These are phyloP conservation scores for Harpalus rubripes DNA, from an alignment of 2,888 invertebrate genomes.

Conservation along the genomic window DNA sequence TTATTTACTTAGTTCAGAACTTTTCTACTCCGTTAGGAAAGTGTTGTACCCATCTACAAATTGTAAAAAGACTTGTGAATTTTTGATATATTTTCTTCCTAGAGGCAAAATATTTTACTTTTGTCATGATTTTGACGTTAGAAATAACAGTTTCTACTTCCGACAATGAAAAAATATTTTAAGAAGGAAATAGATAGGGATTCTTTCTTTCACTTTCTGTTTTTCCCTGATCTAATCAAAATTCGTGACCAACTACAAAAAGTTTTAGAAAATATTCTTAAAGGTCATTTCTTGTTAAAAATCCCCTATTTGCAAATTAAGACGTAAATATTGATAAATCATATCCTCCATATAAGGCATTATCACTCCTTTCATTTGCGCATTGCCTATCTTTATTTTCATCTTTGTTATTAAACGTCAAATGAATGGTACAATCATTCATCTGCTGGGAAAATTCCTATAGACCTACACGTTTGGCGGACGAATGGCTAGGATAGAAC, in stretches of 20 bases:
- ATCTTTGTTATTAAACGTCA: slow-evolving; percentile 50
- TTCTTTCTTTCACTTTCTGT: neutral
- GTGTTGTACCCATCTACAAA: too few relatives aligned
- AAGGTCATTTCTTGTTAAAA: neutral
- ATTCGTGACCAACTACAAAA: neutral
- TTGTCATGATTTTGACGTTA: too few relatives aligned
- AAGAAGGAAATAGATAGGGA: neutral
- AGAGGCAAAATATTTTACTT: too few relatives aligned
- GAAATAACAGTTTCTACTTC: neutral
- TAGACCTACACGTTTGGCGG: slow-evolving; percentile 11
- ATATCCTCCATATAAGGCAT: slow-evolving; percentile 27
- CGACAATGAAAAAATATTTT: neutral
- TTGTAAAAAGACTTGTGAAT: too few relatives aligned
- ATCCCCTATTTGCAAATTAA: slow-evolving; percentile 15
- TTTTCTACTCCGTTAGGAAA: too few relatives aligned
- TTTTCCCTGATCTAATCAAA: neutral
- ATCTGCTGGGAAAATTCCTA: slow-evolving; percentile 34
- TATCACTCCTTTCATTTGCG: slow-evolving; percentile 34
- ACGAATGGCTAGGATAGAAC: slow-evolving; percentile 13
- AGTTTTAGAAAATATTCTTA: neutral
- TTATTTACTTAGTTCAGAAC: too few relatives aligned
- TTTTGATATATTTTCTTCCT: too few relatives aligned
- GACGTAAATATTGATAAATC: slow-evolving; percentile 35
- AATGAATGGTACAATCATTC: slow-evolving; percentile 37
- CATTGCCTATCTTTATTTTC: slow-evolving; percentile 25